Evolutionary conservation across 1,140 invertebrate genomes (phyloP).

Genomic region (Popillia japonica): DNA sequence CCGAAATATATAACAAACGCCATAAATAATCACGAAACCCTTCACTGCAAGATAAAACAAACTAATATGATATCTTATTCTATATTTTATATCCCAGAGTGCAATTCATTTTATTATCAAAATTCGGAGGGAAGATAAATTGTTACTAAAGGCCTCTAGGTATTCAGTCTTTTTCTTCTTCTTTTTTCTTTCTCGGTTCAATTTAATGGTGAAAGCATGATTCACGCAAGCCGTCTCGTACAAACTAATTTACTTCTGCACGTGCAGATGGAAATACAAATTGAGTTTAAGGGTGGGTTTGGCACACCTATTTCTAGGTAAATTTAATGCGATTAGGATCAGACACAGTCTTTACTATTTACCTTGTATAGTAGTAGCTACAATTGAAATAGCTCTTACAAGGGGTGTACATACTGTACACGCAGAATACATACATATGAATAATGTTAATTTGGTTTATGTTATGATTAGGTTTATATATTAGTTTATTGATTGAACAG

Average conservation of each 20-base stretch:
- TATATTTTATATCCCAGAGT: too few relatives aligned
- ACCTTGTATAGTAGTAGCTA: not conserved
- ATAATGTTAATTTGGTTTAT: too few relatives aligned
- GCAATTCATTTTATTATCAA: too few relatives aligned
- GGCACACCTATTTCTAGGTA: not conserved
- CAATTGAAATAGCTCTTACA: too few relatives aligned
- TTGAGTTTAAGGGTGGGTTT: constrained; percentile 4
- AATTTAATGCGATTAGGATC: not conserved
- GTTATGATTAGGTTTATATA: too few relatives aligned
- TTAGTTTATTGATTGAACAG: too few relatives aligned
- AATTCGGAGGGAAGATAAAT: not conserved
- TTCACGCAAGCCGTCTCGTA: not conserved
- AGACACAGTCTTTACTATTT: not conserved
- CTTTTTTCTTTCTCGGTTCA: not conserved
- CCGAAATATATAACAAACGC: too few relatives aligned
- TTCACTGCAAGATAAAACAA: too few relatives aligned
- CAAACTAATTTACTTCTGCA: constrained; percentile 12
- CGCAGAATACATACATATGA: too few relatives aligned
- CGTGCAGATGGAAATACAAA: constrained; percentile 5
- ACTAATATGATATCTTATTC: too few relatives aligned
- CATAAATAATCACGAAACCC: too few relatives aligned
- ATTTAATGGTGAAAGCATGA: not conserved
- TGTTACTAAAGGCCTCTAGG: not conserved
- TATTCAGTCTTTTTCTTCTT: not conserved
- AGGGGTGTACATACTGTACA: too few relatives aligned